These are phyloP conservation scores for Oceanodroma tethys DNA, from an alignment of 2,113 vertebrate species.

Conservation along the genomic window DNA sequence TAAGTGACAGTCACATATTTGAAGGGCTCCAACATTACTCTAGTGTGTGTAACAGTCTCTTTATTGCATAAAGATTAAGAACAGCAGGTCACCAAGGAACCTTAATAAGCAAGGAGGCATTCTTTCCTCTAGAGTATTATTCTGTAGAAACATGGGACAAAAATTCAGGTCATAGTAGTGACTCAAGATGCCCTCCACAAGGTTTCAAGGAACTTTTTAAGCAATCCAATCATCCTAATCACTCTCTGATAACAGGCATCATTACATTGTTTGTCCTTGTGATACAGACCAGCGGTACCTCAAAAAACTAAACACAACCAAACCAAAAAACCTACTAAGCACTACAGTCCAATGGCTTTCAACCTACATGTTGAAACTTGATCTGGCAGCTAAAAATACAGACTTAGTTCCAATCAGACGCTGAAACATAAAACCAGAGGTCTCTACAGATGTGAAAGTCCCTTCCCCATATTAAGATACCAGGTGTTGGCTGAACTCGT, in stretches of 20 bases:
- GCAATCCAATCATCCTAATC: not conserved
- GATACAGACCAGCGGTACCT: not conserved
- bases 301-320: too few species aligned
- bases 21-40: not conserved
- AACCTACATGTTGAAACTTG: not conserved
- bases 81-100: not conserved
- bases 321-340: not conserved
- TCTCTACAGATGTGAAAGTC: not conserved
- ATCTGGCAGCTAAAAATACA: not conserved
- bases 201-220: not conserved
- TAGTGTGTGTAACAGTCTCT: not conserved
- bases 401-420: not conserved
- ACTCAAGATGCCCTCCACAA: not conserved
- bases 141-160: not conserved
- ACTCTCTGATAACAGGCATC: not conserved
- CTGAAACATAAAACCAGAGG: not conserved
- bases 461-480: not conserved
- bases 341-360: not conserved
- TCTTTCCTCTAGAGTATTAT: not conserved
- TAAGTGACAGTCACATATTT: not conserved
- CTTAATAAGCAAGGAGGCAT: not conserved
- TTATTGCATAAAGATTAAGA: not conserved
- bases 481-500: not conserved
- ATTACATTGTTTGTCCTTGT: not conserved
- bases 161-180: not conserved